Conservation (phyloP, 2,888 invertebrate species). For the Deroplatys truncata region DNA sequence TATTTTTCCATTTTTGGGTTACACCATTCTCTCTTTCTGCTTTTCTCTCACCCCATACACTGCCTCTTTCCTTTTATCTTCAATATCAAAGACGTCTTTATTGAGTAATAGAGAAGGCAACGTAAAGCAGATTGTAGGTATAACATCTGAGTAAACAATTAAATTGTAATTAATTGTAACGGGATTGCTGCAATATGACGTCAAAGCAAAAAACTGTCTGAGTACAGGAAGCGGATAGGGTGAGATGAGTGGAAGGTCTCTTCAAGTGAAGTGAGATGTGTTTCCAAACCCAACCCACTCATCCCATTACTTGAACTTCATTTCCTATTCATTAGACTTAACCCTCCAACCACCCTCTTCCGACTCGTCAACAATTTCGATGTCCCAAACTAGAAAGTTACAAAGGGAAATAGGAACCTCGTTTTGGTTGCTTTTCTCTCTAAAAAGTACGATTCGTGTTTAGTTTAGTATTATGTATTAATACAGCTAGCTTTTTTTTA, state of each 20-base stretch:
- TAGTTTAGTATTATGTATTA: no score
- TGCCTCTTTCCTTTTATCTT: no score
- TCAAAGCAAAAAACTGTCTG: not conserved
- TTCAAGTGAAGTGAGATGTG: not conserved
- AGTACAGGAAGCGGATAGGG: not conserved
- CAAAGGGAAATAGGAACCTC: not conserved
- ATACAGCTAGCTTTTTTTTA: no score
- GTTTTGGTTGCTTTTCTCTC: not conserved
- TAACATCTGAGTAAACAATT: no score
- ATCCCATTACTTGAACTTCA: not conserved
- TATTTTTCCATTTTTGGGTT: no score
- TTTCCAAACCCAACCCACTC: not conserved
- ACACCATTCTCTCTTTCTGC: no score
- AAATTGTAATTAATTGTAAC: no score
- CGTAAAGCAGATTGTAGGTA: no score
- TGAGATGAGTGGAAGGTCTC: not conserved
- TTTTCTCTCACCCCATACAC: no score
- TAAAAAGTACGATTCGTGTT: no score
- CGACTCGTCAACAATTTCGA: not conserved
- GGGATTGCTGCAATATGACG: not conserved
- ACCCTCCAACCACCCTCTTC: not conserved
- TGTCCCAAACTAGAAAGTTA: not conserved
- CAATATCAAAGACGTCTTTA: no score
- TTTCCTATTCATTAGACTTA: constrained; percentile 4
- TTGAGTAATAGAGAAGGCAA: no score